A percentile compares a stretch with the other conserved stretches of the same genome.
Evolutionary conservation across 2,113 vertebrate species (phyloP).

Genomic region (Acanthochromis polyacanthus): DNA sequence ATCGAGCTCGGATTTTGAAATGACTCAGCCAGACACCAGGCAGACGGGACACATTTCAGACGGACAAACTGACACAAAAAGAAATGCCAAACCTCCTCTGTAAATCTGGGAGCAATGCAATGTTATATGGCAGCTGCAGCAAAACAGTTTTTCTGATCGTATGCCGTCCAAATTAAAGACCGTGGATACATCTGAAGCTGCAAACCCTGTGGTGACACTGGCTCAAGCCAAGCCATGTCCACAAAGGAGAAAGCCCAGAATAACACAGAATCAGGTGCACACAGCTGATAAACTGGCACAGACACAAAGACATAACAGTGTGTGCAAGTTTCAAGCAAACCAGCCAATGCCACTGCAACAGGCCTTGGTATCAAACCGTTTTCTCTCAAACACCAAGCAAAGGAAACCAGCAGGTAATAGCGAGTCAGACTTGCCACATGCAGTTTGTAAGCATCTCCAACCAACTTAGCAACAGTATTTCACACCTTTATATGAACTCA

Average conservation of each 20-base stretch:
- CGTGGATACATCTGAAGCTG: conserved; percentile 1
- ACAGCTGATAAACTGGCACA: conserved; percentile 53
- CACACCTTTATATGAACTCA: conserved; percentile 44
- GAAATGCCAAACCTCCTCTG: conserved; percentile 23
- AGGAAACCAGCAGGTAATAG: neutral
- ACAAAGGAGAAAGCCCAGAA: conserved; percentile 6
- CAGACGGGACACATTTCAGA: conserved; percentile 28
- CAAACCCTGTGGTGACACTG: neutral
- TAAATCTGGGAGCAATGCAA: neutral
- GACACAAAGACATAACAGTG: conserved; percentile 18
- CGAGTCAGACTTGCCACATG: neutral
- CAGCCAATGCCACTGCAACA: neutral
- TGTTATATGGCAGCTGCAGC: neutral
- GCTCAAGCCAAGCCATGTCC: neutral
- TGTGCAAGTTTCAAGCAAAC: neutral
- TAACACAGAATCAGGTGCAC: conserved; percentile 41
- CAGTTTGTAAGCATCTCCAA: conserved; percentile 8
- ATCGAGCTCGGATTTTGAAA: conserved; percentile 40
- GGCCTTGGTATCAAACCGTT: neutral
- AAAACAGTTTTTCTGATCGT: conserved; percentile 7
- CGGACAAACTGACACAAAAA: conserved; percentile 10
- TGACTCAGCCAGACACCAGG: conserved; percentile 49
- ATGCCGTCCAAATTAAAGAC: conserved; percentile 6
- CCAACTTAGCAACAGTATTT: conserved; percentile 23
- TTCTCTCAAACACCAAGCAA: neutral